Conservation (phyloP, 2,797 vertebrate species). For the Aythya fuligula region DNA sequence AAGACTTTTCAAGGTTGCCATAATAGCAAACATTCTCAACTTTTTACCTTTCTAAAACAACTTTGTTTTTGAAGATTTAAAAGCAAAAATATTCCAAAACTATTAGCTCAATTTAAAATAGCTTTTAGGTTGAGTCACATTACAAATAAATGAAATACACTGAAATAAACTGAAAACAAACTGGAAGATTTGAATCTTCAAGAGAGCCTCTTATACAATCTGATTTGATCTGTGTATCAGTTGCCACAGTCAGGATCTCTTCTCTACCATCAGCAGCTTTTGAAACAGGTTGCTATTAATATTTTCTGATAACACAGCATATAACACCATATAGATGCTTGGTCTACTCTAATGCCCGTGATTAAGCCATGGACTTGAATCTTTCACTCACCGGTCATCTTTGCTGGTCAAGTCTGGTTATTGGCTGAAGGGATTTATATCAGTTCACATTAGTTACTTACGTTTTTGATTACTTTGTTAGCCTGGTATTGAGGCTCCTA, state of each 20-base stretch:
- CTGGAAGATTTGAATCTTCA: neutral
- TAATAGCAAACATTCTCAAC: neutral
- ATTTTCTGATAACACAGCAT: neutral
- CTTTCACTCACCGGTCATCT: neutral
- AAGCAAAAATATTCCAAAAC: neutral
- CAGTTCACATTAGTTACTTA: neutral
- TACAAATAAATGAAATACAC: neutral
- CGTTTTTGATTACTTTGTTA: slow-evolving; percentile 30
- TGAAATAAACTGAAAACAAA: neutral
- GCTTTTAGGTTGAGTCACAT: neutral
- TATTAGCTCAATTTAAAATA: neutral
- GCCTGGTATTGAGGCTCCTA: neutral
- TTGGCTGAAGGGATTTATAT: slow-evolving; percentile 2
- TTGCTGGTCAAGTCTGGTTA: neutral
- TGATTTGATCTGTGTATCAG: neutral
- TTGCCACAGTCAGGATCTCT: neutral
- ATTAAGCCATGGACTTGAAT: neutral
- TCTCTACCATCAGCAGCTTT: neutral
- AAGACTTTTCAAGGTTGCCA: neutral
- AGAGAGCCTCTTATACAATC: neutral
- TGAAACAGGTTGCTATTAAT: neutral
- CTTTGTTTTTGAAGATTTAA: neutral
- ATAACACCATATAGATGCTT: neutral
- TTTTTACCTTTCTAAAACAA: neutral
- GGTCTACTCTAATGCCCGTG: neutral